Evolutionary conservation across 2,888 invertebrate genomes (phyloP).

Genomic region (Venustoraphidia nigricollis): DNA sequence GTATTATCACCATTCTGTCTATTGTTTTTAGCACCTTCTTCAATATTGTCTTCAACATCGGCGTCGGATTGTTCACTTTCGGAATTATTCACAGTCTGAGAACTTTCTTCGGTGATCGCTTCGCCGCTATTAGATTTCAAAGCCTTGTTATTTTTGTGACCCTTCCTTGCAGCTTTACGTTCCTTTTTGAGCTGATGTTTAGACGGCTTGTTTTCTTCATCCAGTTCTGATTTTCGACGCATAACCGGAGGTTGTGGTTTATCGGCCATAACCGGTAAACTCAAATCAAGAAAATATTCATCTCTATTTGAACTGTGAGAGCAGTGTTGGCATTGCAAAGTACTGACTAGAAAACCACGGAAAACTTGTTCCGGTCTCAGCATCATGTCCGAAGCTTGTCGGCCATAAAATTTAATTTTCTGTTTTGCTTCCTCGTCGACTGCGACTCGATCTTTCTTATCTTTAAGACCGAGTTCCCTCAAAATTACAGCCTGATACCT

Average conservation of each 20-base stretch:
- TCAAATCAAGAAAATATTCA: conserved; percentile 90
- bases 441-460: conserved; percentile 51
- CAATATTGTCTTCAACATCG: conserved; percentile 65
- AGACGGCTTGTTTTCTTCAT: conserved; percentile 40
- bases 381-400: conserved; percentile 61
- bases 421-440: conserved; percentile 61
- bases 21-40: conserved; percentile 32
- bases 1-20: conserved; percentile 17
- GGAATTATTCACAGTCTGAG: conserved; percentile 29
- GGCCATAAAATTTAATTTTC: conserved; percentile 69
- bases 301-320: conserved; percentile 70
- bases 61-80: conserved; percentile 63
- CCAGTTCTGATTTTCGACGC: conserved; percentile 23
- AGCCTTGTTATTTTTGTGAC: conserved; percentile 31
- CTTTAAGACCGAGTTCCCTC: conserved; percentile 42
- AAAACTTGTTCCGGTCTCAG: conserved; percentile 82
- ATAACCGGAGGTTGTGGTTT: conserved; percentile 56
- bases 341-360: conserved; percentile 82
- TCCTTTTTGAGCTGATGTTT: conserved; percentile 54
- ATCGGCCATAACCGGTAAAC: conserved; percentile 70
- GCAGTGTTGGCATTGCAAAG: conserved; percentile 79
- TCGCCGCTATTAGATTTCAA: conserved; percentile 14
- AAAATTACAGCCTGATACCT: conserved; percentile 74
- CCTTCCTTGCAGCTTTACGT: conserved; percentile 38
- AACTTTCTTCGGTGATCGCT: conserved; percentile 1